Evolutionary conservation across 1,140 invertebrate species (phyloP), one percentile per base, ranked within the genome.

Genomic region (Atta texana): DNA sequence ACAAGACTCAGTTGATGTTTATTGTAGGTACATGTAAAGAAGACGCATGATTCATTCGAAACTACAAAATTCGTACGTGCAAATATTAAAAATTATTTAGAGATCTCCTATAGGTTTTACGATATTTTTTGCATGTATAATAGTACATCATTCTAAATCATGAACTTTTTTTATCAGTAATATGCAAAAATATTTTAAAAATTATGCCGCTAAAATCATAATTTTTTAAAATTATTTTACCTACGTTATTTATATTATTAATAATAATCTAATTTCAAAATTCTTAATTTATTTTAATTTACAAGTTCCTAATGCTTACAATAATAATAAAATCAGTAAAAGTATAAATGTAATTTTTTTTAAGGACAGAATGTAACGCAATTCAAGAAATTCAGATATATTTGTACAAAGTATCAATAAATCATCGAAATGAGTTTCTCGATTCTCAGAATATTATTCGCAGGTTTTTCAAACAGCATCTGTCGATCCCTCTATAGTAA

Each of bases 371-470:
- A 14, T 53, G 14, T 31, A n/a, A 21, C 31, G 14, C 34, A 7
- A 28, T 21, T 4, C n/a, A 28, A 72, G 53, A 49, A 71, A 28
- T 71, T 71, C 10, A 57, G 21, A 24, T 81, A 44, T 39, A 34
- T 44, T 6, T 4, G 1, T 12, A 18, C 8, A 16, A 57, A 59
- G 28, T 49, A 82, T 61, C 18, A 24, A 44, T 34, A 49, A 74
- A 82, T 74, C 24, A 16, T 82, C 24, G 39, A 6, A 49, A 74
- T 49, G 12, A 59, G n/a, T 72, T 24, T 84, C 21, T 28, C 53
- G 78, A 81, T 72, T 74, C 55, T 51, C 14, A 24, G 24, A 14
- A 39, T 74, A 84, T 82, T 82, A 71, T 84, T 61, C 69, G 10
- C 39, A 6, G 39, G 55, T 63, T 75, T 75, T 63, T 31, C 31